Evolutionary conservation across 2,113 vertebrate species (phyloP).

Genomic region (Emydocephalus ijimae): DNA sequence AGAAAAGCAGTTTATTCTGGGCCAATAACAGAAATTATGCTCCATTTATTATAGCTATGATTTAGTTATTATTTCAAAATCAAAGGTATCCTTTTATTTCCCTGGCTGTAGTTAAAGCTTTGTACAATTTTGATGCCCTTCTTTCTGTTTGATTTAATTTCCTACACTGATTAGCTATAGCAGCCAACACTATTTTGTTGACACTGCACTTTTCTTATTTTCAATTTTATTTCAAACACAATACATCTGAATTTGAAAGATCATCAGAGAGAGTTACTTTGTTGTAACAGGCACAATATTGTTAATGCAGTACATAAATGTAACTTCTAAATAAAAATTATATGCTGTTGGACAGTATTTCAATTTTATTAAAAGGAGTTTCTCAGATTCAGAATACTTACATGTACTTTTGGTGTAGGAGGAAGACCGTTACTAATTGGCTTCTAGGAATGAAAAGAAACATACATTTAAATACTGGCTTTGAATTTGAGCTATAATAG

Average conservation of each 20-base stretch:
- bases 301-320: neutral
- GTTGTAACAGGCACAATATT: neutral
- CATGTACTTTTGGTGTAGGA: slow-evolving; percentile 97
- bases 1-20: neutral
- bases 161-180: neutral
- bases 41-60: neutral
- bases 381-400: slow-evolving; percentile 72
- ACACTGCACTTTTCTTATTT: neutral
- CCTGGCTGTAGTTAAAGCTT: neutral
- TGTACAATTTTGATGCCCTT: neutral
- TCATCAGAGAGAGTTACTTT: neutral
- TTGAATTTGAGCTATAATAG: neutral
- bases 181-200: neutral
- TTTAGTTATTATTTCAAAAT: neutral
- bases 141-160: neutral
- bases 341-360: neutral
- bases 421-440: slow-evolving; percentile 95
- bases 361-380: slow-evolving; percentile 8
- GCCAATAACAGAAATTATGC: neutral
- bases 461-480: neutral
- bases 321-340: neutral
- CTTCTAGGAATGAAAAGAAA: slow-evolving; percentile 76
- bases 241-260: neutral
- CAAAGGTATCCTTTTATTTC: neutral
- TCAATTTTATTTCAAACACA: neutral